A percentile compares a stretch with the other conserved stretches of the same genome.
Conservation (phyloP, 2,113 vertebrate species). For the Callaeas wilsoni region DNA sequence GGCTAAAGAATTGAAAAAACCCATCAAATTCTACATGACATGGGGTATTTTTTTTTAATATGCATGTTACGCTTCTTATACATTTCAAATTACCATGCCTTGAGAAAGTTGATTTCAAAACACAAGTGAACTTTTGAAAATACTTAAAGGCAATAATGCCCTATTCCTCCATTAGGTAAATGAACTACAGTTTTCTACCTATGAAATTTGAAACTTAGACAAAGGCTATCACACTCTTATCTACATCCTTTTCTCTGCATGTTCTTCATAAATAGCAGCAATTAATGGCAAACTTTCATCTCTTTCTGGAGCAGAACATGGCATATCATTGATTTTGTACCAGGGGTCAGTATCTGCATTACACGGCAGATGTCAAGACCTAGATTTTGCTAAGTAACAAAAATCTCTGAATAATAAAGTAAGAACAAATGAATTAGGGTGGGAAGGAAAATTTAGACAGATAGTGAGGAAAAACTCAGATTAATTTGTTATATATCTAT, state of each 20-base stretch:
- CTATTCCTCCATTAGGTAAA: not conserved
- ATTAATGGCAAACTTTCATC: not conserved
- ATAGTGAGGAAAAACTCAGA: not conserved
- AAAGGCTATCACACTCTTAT: not conserved
- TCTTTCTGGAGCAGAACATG: not conserved
- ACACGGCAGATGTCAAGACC: not conserved
- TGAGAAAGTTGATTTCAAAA: not conserved
- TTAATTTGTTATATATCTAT: not conserved
- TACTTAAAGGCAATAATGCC: not conserved
- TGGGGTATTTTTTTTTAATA: not conserved
- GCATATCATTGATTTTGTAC: not conserved
- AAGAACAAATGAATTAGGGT: not conserved
- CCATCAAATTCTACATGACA: not conserved
- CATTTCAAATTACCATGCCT: not conserved
- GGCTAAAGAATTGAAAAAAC: not conserved
- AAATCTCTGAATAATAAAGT: not conserved
- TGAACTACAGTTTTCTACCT: not conserved
- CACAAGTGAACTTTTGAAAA: not conserved
- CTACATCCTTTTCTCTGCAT: not conserved
- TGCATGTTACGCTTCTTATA: not conserved
- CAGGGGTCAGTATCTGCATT: not conserved
- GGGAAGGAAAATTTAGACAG: not conserved
- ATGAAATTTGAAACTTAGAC: not conserved
- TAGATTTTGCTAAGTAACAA: not conserved
- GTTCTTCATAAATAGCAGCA: not conserved